Base-by-base conservation (phyloP, 2,113 vertebrate genomes). In the Misgurnus mizolepis region DNA sequence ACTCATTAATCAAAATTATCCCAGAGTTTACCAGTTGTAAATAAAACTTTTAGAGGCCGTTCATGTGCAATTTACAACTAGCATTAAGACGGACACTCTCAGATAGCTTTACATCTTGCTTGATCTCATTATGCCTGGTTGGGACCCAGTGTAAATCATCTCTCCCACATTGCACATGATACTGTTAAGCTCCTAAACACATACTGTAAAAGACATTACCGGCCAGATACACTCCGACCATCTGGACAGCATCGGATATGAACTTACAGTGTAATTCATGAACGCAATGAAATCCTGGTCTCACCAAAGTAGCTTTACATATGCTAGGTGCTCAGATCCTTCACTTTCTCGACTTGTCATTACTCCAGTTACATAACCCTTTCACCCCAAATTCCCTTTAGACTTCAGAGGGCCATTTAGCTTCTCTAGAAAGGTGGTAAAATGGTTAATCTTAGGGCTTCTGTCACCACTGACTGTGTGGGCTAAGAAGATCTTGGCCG, bases 291-390 rank as follows among this genome's bases (percentile, higher is more conserved):
- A 40, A 67, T 65, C 34, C 11, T 4, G 22, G 62, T 66, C 27
- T 75, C 40, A 67, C 5, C 68, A 45, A 71, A 47, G 50, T 4
- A 22, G 12, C 64, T 50, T 78, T 58, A 71, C 65, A 58, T 49
- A 58, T 69, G n/a, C 55, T 4, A 1, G 55, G 1, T 27, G 12
- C 65, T 17, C 18, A 40, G 45, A 55, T 9, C n/a, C 50, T 40
- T 43, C 45, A 18, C 50, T 6, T 18, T 70, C 61, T 27, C 7
- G 41, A 27, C 50, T 71, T 22, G 15, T 56, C 67, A 67, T 62
- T 66, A 58, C 70, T 60, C 34, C 56, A 74, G 47, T 80, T 83
- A 80, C 70, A 60, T 81, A 76, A 70, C 66, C 65, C 43, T 27
- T 55, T 62, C 65, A 49, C 80, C 65, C 61, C 71, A 5, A 18